Conservation (phyloP, 2,113 vertebrate genomes). For the Tautogolabrus adspersus region DNA sequence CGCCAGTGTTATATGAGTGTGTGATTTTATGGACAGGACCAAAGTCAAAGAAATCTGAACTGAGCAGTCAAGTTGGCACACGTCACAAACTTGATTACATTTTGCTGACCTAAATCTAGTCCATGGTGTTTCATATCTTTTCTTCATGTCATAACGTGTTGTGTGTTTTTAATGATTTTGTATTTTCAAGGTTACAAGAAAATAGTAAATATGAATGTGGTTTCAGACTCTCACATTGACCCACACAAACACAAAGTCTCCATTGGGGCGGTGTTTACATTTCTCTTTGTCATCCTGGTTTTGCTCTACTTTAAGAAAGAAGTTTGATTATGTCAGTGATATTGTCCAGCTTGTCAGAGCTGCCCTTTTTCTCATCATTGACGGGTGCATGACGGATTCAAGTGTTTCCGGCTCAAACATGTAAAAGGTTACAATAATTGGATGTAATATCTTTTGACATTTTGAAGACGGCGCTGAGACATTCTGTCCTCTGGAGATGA, state of each 20-base stretch:
- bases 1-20: no score
- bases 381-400: constrained; percentile 14
- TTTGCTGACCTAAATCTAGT: no score
- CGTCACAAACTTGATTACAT: no score
- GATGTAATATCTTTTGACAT: constrained; percentile 43
- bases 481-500: constrained; percentile 35
- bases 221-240: no score
- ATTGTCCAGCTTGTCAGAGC: neutral
- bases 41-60: neutral
- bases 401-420: neutral
- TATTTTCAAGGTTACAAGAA: neutral
- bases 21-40: no score
- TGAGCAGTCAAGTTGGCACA: neutral
- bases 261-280: no score
- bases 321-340: neutral
- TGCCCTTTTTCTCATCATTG: neutral
- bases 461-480: constrained; percentile 19
- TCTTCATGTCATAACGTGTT: neutral
- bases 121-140: no score
- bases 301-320: no score
- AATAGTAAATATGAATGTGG: neutral
- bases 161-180: neutral
- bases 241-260: no score
- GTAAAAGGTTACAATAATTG: constrained; percentile 38
- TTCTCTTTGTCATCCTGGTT: no score